Conservation (phyloP, 2,797 vertebrate species). For the Capromys pilorides region DNA sequence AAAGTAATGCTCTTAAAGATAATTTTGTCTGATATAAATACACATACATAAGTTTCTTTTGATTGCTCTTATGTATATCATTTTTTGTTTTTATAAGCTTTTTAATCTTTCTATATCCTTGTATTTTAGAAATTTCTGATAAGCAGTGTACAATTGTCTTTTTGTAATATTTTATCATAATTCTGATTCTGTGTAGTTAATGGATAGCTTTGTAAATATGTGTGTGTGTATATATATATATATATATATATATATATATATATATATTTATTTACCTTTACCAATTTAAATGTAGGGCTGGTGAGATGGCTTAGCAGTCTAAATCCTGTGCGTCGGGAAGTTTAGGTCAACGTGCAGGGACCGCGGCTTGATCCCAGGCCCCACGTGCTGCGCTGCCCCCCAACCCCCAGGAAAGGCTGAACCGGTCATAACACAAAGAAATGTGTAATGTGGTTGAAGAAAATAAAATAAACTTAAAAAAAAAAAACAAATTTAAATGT, state of each 20-base stretch:
- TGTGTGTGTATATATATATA: no score
- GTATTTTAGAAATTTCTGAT: not conserved
- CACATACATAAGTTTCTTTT: not conserved
- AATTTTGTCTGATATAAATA: slow-evolving; percentile 9
- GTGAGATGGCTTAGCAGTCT: no score
- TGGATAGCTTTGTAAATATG: no score
- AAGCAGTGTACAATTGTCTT: not conserved
- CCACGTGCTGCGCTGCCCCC: no score
- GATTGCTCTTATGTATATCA: not conserved
- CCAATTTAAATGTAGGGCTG: no score
- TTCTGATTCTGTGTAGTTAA: not conserved
- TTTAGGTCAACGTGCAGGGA: no score
- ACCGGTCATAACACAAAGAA: no score
- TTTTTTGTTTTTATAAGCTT: not conserved
- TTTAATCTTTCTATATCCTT: slow-evolving; percentile 17
- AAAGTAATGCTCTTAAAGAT: not conserved
- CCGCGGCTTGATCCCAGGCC: no score
- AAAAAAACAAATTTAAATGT: not conserved
- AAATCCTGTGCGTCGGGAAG: no score
- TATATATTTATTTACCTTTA: not conserved
- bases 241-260: not conserved
- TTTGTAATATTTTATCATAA: not conserved
- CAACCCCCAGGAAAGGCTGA: no score
- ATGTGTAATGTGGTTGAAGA: no score
- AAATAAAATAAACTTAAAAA: no score